A percentile compares a stretch with the other conserved stretches of the same genome.
Conservation (phyloP, 2,113 vertebrate genomes). For the Hippocampus barbouri region DNA sequence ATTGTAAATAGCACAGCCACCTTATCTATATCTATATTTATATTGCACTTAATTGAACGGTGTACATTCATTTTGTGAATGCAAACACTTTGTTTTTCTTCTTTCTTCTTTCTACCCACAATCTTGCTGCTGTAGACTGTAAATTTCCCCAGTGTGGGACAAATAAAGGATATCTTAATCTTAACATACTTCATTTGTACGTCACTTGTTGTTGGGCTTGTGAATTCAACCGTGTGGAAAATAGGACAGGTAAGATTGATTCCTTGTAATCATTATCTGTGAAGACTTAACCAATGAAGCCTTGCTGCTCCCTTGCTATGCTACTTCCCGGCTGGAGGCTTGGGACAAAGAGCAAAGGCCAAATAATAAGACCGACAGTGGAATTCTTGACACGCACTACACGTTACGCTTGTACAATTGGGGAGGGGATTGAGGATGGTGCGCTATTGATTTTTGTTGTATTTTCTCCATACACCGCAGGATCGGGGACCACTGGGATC, state of each 20-base stretch:
- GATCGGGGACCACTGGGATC: constrained; percentile 5
- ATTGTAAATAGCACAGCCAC: no score
- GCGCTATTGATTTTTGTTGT: constrained; percentile 48
- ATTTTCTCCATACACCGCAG: constrained; percentile 29
- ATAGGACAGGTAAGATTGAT: not conserved
- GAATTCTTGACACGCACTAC: constrained; percentile 37
- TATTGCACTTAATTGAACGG: no score
- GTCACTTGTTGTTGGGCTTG: not conserved
- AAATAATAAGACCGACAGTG: constrained; percentile 42
- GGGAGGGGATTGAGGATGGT: constrained; percentile 34
- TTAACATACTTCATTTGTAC: no score
- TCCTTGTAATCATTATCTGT: not conserved
- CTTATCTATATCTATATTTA: no score
- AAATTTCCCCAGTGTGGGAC: no score
- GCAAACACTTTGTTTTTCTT: no score
- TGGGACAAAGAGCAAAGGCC: constrained; percentile 13
- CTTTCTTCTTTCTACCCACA: no score
- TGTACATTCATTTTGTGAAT: no score
- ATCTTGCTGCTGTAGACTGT: no score
- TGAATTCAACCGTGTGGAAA: constrained; percentile 2
- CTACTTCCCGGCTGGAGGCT: constrained; percentile 2
- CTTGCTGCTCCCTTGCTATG: constrained; percentile 5
- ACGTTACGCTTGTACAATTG: constrained; percentile 40
- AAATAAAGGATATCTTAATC: no score
- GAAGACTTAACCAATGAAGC: constrained; percentile 1